Conservation (phyloP, 2,888 invertebrate genomes). For the Lasioglossum morio region DNA sequence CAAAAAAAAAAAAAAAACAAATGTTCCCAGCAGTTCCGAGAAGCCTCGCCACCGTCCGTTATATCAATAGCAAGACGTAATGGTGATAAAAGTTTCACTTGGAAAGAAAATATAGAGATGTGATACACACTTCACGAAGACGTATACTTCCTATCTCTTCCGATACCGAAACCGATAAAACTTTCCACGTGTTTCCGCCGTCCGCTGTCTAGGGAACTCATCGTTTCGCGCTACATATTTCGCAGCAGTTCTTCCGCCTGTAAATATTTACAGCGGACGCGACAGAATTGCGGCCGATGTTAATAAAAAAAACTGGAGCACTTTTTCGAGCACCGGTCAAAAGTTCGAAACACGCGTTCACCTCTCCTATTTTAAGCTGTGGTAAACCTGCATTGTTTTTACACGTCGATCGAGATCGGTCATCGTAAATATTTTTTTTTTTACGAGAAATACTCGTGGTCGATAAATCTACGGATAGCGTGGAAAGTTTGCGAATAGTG, state of each 20-base stretch:
- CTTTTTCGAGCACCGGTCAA: neutral
- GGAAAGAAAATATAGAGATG: neutral
- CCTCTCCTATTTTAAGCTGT: neutral
- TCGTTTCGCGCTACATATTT: neutral
- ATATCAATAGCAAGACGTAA: constrained; percentile 28
- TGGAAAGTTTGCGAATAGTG: too few relatives aligned
- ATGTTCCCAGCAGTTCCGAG: neutral
- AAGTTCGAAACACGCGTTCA: neutral
- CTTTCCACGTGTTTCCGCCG: constrained; percentile 20
- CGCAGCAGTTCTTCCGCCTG: neutral
- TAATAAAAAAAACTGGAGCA: neutral
- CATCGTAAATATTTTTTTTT: neutral
- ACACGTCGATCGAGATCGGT: neutral
- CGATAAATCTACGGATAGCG: neutral
- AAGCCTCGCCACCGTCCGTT: neutral
- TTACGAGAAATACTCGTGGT: neutral
- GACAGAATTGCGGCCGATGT: neutral
- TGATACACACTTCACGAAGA: neutral
- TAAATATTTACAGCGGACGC: neutral
- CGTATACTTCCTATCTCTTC: neutral
- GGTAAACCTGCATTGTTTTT: neutral
- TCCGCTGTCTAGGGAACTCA: neutral
- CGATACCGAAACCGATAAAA: constrained; percentile 28
- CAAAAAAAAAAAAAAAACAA: neutral
- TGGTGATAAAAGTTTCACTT: constrained; percentile 8